Evolutionary conservation across 2,113 vertebrate genomes (phyloP).

Genomic region (Sinosuthora webbiana): DNA sequence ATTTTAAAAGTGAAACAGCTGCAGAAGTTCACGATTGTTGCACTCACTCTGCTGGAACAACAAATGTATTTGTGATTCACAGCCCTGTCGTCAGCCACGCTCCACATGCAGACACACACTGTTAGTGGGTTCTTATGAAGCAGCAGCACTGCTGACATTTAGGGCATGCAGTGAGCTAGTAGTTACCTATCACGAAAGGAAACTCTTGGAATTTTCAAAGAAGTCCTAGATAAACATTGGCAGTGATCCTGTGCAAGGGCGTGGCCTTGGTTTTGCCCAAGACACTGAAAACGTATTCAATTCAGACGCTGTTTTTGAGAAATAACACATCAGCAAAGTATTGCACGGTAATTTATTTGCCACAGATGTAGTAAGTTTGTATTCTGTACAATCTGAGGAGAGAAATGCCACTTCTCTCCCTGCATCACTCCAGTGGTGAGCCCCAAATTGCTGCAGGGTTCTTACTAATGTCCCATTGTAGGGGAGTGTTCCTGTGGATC

Average conservation of each 20-base stretch:
- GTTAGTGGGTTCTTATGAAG: accelerated
- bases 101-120: neutral
- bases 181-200: neutral
- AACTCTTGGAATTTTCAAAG: neutral
- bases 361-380: neutral
- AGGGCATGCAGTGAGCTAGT: neutral
- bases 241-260: neutral
- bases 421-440: neutral
- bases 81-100: accelerated
- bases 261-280: neutral
- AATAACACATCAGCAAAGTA: neutral
- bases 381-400: neutral
- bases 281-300: neutral
- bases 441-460: neutral
- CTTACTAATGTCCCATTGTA: neutral
- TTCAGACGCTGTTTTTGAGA: neutral
- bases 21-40: neutral
- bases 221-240: neutral
- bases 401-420: neutral
- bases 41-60: neutral
- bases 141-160: neutral
- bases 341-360: neutral
- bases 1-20: neutral
- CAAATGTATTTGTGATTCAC: neutral
- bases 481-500: neutral